A percentile compares a stretch with the other conserved stretches of the same genome.
Conservation (phyloP, 2,888 invertebrate genomes). For the Tuberolachnus salignus region DNA sequence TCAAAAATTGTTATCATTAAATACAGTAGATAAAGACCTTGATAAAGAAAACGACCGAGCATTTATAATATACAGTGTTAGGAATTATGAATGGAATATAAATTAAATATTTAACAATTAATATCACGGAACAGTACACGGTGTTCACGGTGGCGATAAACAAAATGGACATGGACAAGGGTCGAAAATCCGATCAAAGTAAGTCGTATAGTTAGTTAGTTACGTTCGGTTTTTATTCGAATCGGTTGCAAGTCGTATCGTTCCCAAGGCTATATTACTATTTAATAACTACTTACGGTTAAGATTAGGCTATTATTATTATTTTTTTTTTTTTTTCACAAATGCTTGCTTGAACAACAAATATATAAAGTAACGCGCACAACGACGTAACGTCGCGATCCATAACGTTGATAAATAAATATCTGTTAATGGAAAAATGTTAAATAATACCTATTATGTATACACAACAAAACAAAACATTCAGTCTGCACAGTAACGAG, state of each 20-base stretch:
- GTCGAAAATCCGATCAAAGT: slow-evolving; percentile 41
- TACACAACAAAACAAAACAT: slow-evolving; percentile 21
- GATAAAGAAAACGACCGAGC: background rate
- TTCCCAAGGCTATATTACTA: background rate
- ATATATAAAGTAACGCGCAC: background rate
- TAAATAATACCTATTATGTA: background rate
- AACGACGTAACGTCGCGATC: too few species aligned
- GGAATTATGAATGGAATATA: background rate
- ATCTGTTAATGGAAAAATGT: background rate
- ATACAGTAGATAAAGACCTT: background rate
- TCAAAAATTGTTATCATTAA: background rate
- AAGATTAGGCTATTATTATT: background rate
- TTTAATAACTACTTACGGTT: background rate
- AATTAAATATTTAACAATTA: background rate
- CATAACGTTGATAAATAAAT: background rate
- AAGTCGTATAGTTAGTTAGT: background rate
- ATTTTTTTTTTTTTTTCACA: background rate
- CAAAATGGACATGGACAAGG: slow-evolving; percentile 37
- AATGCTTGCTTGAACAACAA: background rate
- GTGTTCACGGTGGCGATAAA: background rate
- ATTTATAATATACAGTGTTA: background rate
- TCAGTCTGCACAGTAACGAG: background rate
- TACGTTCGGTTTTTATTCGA: background rate
- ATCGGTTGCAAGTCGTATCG: background rate
- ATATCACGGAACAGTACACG: background rate